Evolutionary conservation across 2,797 vertebrate genomes (phyloP).

Genomic region (Falco concolor): DNA sequence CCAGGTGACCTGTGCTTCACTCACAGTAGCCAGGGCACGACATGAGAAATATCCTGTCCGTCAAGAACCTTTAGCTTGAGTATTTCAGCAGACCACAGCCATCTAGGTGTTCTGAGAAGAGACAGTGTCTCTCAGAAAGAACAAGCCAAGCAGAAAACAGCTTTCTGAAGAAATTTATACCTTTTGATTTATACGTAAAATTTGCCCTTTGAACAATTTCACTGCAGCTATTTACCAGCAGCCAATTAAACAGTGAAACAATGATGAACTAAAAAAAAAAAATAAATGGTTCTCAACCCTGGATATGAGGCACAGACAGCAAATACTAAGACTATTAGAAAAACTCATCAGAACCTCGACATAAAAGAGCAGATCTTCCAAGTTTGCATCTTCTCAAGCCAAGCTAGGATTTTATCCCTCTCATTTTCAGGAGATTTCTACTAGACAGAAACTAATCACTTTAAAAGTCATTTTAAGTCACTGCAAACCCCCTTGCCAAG

Average conservation of each 20-base stretch:
- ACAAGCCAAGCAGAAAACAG: not conserved
- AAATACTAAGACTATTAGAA: not conserved
- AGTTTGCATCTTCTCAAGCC: not conserved
- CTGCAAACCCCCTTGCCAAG: accelerated
- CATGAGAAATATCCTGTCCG: not conserved
- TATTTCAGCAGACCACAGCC: not conserved
- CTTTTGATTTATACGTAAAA: not conserved
- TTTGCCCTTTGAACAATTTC: not conserved
- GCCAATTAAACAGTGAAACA: not conserved
- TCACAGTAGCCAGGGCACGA: not conserved
- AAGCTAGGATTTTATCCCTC: not conserved
- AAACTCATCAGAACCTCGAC: not conserved
- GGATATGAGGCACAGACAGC: not conserved
- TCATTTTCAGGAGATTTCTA: not conserved
- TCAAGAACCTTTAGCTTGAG: not conserved
- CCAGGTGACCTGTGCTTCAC: not conserved
- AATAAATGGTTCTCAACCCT: not conserved
- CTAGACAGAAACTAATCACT: not conserved
- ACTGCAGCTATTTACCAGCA: not conserved
- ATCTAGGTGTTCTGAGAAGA: not conserved
- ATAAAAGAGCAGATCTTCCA: not conserved
- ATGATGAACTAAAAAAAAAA: not conserved
- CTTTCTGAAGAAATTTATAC: not conserved
- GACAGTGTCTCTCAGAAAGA: not conserved
- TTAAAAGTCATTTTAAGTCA: not conserved